A percentile compares a stretch with the other conserved stretches of the same genome.
These are phyloP conservation scores for Scolopax mira DNA, from an alignment of 2,113 vertebrate species.

Conservation along the genomic window DNA sequence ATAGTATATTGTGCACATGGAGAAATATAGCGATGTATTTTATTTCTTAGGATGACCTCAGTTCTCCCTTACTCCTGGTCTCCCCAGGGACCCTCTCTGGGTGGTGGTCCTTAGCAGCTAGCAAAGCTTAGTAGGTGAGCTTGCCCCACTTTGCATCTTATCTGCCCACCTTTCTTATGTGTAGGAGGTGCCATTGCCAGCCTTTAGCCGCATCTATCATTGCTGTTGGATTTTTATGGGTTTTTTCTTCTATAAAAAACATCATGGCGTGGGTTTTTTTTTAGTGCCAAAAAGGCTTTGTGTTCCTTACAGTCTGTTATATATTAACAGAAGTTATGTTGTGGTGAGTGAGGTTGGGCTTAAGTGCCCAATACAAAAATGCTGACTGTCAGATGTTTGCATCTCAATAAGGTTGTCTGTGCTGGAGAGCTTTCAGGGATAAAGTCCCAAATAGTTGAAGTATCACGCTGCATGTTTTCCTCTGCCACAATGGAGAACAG, in stretches of 20 bases:
- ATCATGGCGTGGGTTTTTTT: neutral
- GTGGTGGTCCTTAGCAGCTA: neutral
- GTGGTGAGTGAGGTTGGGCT: conserved; percentile 58
- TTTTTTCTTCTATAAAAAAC: neutral
- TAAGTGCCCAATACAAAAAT: conserved; percentile 57
- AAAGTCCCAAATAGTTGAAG: conserved; percentile 59
- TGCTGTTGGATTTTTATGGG: neutral
- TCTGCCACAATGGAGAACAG: conserved; percentile 21
- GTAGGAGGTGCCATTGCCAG: neutral
- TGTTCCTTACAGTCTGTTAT: conserved; percentile 59
- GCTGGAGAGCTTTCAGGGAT: conserved; percentile 48
- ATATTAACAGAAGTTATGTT: conserved; percentile 69
- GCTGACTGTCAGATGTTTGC: conserved; percentile 71
- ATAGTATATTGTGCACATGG: too few species aligned
- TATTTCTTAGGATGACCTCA: neutral
- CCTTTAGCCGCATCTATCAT: neutral
- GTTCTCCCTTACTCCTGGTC: neutral
- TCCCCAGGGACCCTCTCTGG: neutral
- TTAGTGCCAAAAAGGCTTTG: conserved; percentile 26
- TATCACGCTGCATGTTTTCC: conserved; percentile 9
- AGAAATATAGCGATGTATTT: neutral
- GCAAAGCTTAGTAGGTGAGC: neutral
- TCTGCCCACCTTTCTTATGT: neutral
- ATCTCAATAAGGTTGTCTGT: conserved; percentile 60
- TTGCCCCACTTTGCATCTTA: accelerated